Base-by-base conservation (phyloP, 2,888 invertebrate genomes). In the Zhuqinia jingwanae region DNA sequence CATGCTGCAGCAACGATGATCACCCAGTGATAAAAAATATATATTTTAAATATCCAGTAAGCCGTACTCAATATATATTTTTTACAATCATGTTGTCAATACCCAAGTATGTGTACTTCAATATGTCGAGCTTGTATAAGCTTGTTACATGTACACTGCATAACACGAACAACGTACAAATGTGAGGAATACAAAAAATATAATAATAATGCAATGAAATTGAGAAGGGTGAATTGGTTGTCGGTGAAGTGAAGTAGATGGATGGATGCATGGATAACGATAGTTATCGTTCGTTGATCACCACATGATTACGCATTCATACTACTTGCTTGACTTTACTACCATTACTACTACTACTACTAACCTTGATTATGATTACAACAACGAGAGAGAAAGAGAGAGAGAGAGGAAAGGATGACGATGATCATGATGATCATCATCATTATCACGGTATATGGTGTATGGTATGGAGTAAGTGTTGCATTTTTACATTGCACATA, bases 41-140 rank as follows among this genome's bases (percentile, higher is more conserved):
- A n/a, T n/a, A n/a, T n/a, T n/a, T n/a, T n/a, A 36, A 15, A 50
- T 10, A 15, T 50, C 50, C 2, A 50, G 50, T 50, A 50, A 50
- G 8, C 50, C 50, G 50, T 8, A 36, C 36, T 50, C 50, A 36
- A n/a, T n/a, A n/a, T n/a, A n/a, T n/a, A 56, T 56, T 60, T 60
- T 60, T 60, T 60, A 60, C 60, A n/a, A 27, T 60, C 42, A 30
- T 42, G 30, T 42, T 42, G 65, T 36, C 36, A 65, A 65, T 65
- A 42, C 20, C 8, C 27, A 30, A 63, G 8, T 63, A 30, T 30
- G n/a, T 60, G 3, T 36, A 36, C 36, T 36, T n/a, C n/a, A n/a
- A n/a, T n/a, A n/a, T n/a, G n/a, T n/a, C n/a, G 22, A 56, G 27
- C n/a, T 20, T 58, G 58, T 8, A 58, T 58, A 25, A 25, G 47